Evolutionary conservation across 2,888 invertebrate species (phyloP).

Genomic region (Pardosa pseudoannulata): DNA sequence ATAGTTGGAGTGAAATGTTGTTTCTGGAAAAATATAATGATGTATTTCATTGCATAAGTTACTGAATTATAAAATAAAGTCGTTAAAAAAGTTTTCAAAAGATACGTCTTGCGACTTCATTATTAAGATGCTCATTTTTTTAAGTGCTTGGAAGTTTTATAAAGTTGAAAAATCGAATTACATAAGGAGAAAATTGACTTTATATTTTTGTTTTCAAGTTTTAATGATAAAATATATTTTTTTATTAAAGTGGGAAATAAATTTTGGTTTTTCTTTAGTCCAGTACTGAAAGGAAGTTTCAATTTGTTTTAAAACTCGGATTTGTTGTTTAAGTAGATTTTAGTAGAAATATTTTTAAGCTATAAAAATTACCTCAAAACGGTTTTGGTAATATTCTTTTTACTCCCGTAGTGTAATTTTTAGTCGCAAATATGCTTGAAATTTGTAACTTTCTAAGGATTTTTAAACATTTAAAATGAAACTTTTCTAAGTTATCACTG

Average conservation of each 20-base stretch:
- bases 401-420: too few species aligned
- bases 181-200: neutral
- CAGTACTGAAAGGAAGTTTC: neutral
- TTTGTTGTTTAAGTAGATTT: neutral
- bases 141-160: neutral
- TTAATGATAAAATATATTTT: neutral
- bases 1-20: slow-evolving; percentile 22
- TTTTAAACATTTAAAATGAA: too few species aligned
- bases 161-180: neutral
- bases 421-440: too few species aligned
- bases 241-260: neutral
- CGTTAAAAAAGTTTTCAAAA: slow-evolving; percentile 39
- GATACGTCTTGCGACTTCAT: neutral
- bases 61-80: slow-evolving; percentile 49
- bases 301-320: neutral
- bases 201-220: neutral
- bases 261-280: neutral
- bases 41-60: slow-evolving; percentile 39
- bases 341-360: too few species aligned
- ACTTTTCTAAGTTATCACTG: too few species aligned
- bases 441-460: too few species aligned
- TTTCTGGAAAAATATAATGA: slow-evolving; percentile 36
- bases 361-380: too few species aligned
- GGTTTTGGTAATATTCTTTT: too few species aligned
- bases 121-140: neutral